These are phyloP conservation scores for Chelonus formosanus DNA, from an alignment of 2,888 invertebrate species.

Conservation along the genomic window DNA sequence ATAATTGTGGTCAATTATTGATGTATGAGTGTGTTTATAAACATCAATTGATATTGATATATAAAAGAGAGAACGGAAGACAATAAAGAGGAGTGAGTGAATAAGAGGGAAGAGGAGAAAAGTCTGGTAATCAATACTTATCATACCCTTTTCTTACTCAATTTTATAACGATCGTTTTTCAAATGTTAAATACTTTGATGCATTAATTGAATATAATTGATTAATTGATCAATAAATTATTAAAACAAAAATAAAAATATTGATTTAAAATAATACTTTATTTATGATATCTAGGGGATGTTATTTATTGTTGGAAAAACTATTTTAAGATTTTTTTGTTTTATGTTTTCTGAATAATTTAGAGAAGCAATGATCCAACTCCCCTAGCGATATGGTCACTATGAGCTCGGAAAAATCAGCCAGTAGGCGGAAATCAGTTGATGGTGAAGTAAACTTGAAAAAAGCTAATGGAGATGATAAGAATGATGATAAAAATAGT, in stretches of 20 bases:
- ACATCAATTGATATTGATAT: too few species aligned
- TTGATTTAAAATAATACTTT: too few species aligned
- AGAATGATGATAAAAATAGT: constrained; percentile 25
- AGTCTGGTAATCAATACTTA: constrained; percentile 8
- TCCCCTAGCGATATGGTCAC: constrained; percentile 72
- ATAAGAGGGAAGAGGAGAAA: neutral
- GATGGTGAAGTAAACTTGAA: constrained; percentile 63
- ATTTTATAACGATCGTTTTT: neutral
- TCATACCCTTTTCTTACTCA: neutral
- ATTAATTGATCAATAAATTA: too few species aligned
- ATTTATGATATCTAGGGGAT: too few species aligned
- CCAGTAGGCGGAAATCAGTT: constrained; percentile 69
- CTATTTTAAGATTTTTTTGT: too few species aligned
- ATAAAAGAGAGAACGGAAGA: too few species aligned
- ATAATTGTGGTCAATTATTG: too few species aligned
- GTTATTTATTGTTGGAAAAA: too few species aligned
- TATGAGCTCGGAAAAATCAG: constrained; percentile 73
- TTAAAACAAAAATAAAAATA: too few species aligned
- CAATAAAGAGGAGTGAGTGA: too few species aligned
- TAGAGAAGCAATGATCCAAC: constrained; percentile 69
- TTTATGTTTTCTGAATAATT: neutral
- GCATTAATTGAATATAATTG: too few species aligned
- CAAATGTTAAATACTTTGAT: neutral
- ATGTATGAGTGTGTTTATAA: too few species aligned
- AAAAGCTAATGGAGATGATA: constrained; percentile 38